Evolutionary conservation across 2,113 vertebrate genomes (phyloP), one percentile per base, ranked within the genome.

Genomic region (Hemicordylus capensis): DNA sequence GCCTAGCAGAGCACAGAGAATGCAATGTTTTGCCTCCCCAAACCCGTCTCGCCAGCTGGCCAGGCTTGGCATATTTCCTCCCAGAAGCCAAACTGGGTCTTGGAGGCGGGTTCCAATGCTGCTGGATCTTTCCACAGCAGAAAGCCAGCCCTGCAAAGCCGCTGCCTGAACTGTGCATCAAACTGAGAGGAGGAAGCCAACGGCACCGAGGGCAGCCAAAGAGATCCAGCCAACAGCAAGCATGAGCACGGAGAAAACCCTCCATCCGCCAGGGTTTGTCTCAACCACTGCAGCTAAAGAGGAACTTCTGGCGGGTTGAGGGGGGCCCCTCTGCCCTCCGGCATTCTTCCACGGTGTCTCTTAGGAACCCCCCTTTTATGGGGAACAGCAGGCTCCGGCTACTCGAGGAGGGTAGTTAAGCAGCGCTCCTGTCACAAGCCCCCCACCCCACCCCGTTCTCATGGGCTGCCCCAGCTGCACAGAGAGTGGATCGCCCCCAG

Each of bases 341-440:
- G 19, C 92, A 95, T 95, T 94, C 94, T 89, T 94, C 85, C 89
- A 79, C 89, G 54, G 56, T 86, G 84, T 88, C 88, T 90, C 94
- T 90, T 94, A 89, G 94, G 93, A 94, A 93, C 93, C 93, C 90
- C 80, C 89, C 90, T 88, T 93, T 93, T 92, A 90, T 90, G 89
- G 80, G 91, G 91, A 93, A 84, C 93, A 91, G 92, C 90, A 48
- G 92, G 92, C 94, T 88, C 81, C 81, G 86, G 51, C 51, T n/a
- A n/a, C n/a, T n/a, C n/a, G n/a, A n/a, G n/a, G n/a, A n/a, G n/a
- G n/a, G n/a, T n/a, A n/a, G n/a, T n/a, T n/a, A n/a, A n/a, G n/a
- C n/a, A n/a, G n/a, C n/a, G n/a, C n/a, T n/a, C n/a, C n/a, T n/a
- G n/a, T n/a, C n/a, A n/a, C n/a, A n/a, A n/a, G n/a, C n/a, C n/a